Percentiles rank a stretch among this genome's conserved stretches.
Evolutionary conservation across 2,113 vertebrate species (phyloP).

Genomic region (Struthio camelus): DNA sequence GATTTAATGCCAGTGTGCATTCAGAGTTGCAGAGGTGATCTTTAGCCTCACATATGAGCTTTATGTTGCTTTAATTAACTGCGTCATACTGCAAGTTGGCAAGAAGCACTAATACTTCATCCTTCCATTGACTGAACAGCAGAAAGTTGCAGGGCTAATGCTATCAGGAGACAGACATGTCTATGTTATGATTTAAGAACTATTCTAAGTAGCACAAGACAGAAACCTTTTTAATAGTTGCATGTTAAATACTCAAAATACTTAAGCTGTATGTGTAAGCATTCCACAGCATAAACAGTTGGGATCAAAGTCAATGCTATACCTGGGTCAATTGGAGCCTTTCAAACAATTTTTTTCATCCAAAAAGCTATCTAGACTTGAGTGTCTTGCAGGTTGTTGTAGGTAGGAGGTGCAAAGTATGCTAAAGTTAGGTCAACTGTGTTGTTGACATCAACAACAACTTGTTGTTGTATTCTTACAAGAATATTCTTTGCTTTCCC

Average conservation of each 20-base stretch:
- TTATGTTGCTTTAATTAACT: conserved; percentile 53
- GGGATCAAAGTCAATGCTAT: neutral
- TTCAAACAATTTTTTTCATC: neutral
- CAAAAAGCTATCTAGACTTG: neutral
- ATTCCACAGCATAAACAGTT: neutral
- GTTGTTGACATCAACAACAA: no score
- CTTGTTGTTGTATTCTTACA: no score
- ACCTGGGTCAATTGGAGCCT: neutral
- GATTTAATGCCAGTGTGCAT: conserved; percentile 14
- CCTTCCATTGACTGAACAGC: neutral
- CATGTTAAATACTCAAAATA: neutral
- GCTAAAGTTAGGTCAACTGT: neutral
- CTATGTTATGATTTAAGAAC: conserved; percentile 19
- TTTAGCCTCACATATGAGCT: conserved; percentile 4
- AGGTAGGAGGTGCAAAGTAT: neutral
- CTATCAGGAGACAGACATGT: neutral
- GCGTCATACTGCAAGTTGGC: neutral
- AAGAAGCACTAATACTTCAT: neutral
- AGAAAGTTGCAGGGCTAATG: neutral
- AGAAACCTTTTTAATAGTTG: neutral
- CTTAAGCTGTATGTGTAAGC: neutral
- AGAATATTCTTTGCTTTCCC: neutral
- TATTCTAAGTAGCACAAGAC: neutral
- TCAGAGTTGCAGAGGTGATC: conserved; percentile 16
- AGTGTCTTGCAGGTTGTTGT: neutral